Base-by-base conservation (phyloP, 1,140 invertebrate species). In the Phymastichus coffea region DNA sequence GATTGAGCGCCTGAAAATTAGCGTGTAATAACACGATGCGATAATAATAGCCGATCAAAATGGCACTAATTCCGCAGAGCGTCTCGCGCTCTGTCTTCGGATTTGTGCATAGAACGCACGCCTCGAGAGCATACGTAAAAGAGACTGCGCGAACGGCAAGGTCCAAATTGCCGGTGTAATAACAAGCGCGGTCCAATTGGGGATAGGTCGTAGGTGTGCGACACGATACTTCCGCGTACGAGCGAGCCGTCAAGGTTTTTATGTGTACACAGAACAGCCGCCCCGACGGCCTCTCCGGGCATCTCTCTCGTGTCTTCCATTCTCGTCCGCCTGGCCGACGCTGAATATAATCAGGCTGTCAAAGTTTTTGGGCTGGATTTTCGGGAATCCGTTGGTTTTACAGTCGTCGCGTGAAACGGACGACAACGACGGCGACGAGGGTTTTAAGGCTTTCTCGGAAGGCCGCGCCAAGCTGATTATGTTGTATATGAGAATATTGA, bases 11-110 rank as follows among this genome's bases (percentile, higher is more conserved):
- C 25, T 14, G 8, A 33, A 46, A 44, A 52, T 44, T 25, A 35
- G n/a, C 35, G 37, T 23, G 63, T 70, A 70, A 70, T 70, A 68
- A 67, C 62, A 65, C 51, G 60, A 64, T 59, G 58, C 61, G 53
- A 25, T 64, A 63, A 65, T 65, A 49, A 60, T 26, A 35, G n/a
- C 41, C 43, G 61, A 65, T 61, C 66, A 63, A 66, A 61, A 60
- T 63, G 63, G 67, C 67, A 54, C 55, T 41, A 22, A 25, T 43
- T 52, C 4, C 33, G 10, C 10, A 37, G 51, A 53, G 20, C 43
- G 40, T 38, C 37, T n/a, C n/a, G n/a, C n/a, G n/a, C n/a, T n/a
- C n/a, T n/a, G n/a, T n/a, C n/a, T n/a, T n/a, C n/a, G n/a, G n/a
- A n/a, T n/a, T n/a, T n/a, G n/a, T n/a, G n/a, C n/a, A n/a, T n/a